Conservation (phyloP, 2,797 vertebrate genomes). For the Rhyacichthys aspro region DNA sequence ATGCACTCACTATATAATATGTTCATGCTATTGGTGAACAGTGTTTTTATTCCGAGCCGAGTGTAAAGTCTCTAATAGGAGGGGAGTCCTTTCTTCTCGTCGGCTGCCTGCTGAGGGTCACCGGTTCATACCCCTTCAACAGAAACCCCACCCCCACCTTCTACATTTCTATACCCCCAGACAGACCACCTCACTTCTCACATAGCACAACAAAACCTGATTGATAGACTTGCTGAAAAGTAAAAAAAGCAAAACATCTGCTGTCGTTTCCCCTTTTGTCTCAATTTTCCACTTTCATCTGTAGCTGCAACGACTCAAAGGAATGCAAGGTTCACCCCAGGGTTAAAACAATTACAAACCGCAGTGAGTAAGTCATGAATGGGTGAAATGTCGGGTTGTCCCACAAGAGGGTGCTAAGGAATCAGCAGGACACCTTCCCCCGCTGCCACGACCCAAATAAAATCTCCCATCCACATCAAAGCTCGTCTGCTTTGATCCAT, state of each 20-base stretch:
- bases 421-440: slow-evolving; percentile 18
- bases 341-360: slow-evolving; percentile 29
- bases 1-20: neutral
- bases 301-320: slow-evolving; percentile 1
- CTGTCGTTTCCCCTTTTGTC: slow-evolving; percentile 17
- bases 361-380: neutral
- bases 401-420: slow-evolving; percentile 67
- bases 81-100: slow-evolving; percentile 44
- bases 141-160: slow-evolving; percentile 18
- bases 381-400: neutral
- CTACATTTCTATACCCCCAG: slow-evolving; percentile 27
- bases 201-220: slow-evolving; percentile 55
- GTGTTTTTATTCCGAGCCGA: slow-evolving; percentile 46
- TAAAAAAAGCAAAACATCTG: slow-evolving; percentile 47
- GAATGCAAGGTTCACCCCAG: slow-evolving; percentile 2
- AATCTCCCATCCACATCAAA: slow-evolving; percentile 79
- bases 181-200: slow-evolving; percentile 39
- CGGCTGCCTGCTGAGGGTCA: slow-evolving; percentile 50
- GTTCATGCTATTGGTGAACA: slow-evolving; percentile 35
- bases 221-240: slow-evolving; percentile 40
- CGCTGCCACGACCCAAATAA: slow-evolving; percentile 67
- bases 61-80: slow-evolving; percentile 36
- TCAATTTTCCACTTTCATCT: slow-evolving; percentile 11
- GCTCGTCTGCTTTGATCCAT: slow-evolving; percentile 77
- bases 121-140: slow-evolving; percentile 55